These are phyloP conservation scores for Sebastes vulpes DNA, from an alignment of 2,797 vertebrate genomes.

Conservation along the genomic window DNA sequence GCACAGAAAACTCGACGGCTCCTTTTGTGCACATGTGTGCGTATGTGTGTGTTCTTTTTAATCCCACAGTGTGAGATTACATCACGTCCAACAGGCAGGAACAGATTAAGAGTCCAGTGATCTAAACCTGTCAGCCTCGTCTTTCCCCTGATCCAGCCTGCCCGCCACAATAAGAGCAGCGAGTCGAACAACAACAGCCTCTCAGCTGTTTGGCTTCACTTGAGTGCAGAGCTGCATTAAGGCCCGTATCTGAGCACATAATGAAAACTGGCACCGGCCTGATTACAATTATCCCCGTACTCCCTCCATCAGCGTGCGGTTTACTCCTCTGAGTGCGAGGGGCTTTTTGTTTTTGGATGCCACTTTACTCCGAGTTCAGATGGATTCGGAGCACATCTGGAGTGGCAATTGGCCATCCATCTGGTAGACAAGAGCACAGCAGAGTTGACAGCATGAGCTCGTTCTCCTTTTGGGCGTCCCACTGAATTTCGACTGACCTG, in stretches of 20 bases:
- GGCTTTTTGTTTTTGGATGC: slow-evolving; percentile 45
- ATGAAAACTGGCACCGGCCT: slow-evolving; percentile 78
- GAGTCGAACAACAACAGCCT: slow-evolving; percentile 35
- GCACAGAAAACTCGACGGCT: slow-evolving; percentile 34
- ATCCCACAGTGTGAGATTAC: slow-evolving; percentile 69
- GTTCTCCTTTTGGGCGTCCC: slow-evolving; percentile 54
- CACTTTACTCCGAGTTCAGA: slow-evolving; percentile 41
- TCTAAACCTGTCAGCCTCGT: slow-evolving; percentile 66
- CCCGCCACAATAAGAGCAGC: slow-evolving; percentile 51
- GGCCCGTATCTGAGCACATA: slow-evolving; percentile 38
- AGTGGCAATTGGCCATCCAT: slow-evolving; percentile 66
- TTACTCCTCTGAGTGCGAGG: slow-evolving; percentile 35
- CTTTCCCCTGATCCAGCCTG: slow-evolving; percentile 41
- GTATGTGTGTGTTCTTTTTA: slow-evolving; percentile 49
- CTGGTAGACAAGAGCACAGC: slow-evolving; percentile 51
- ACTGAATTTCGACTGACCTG: slow-evolving; percentile 69
- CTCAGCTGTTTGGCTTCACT: slow-evolving; percentile 15
- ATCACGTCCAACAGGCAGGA: slow-evolving; percentile 65
- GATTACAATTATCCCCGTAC: slow-evolving; percentile 75
- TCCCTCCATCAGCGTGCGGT: slow-evolving; percentile 56
- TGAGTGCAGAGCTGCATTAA: slow-evolving; percentile 47
- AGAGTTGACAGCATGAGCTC: slow-evolving; percentile 46
- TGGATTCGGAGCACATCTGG: slow-evolving; percentile 74
- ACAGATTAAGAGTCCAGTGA: slow-evolving; percentile 74
- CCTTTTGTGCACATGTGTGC: slow-evolving; percentile 22